Percentiles rank a stretch among this genome's conserved stretches.
Evolutionary conservation across 2,113 vertebrate species (phyloP).

Genomic region (Oxyura jamaicensis): DNA sequence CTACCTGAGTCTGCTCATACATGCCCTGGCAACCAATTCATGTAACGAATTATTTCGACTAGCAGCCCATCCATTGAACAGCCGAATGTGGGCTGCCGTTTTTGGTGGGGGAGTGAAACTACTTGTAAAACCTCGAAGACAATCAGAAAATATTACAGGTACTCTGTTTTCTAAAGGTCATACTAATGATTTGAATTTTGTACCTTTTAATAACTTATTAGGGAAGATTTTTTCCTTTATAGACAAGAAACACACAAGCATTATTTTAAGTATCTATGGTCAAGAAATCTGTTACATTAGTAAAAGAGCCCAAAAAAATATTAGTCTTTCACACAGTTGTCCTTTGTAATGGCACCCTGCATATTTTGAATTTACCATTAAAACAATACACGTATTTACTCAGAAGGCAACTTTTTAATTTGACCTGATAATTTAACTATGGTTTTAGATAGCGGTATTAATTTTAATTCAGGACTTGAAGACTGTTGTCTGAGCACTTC

Average conservation of each 20-base stretch:
- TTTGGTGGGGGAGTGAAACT: slow-evolving; percentile 95
- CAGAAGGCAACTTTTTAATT: background rate
- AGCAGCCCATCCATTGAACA: slow-evolving; percentile 93
- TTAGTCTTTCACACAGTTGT: background rate
- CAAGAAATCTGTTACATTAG: background rate
- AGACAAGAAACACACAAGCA: background rate
- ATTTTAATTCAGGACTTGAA: background rate
- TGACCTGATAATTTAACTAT: background rate
- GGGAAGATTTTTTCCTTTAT: background rate
- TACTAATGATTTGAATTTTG: background rate
- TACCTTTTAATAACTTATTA: no score
- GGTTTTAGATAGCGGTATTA: background rate
- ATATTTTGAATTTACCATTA: background rate
- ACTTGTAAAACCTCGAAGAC: slow-evolving; percentile 90
- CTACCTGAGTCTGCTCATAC: slow-evolving; percentile 93
- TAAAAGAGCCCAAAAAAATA: background rate
- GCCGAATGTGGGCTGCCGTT: slow-evolving; percentile 96
- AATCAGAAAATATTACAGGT: slow-evolving; percentile 90
- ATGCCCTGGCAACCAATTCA: slow-evolving; percentile 92
- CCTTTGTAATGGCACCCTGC: background rate
- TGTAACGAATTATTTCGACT: slow-evolving; percentile 94
- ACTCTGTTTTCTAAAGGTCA: background rate
- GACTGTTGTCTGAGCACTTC: background rate
- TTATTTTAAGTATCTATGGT: background rate
- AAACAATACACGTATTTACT: background rate